These are phyloP conservation scores for Agriotes lineatus DNA, from an alignment of 2,888 invertebrate species.

Conservation along the genomic window DNA sequence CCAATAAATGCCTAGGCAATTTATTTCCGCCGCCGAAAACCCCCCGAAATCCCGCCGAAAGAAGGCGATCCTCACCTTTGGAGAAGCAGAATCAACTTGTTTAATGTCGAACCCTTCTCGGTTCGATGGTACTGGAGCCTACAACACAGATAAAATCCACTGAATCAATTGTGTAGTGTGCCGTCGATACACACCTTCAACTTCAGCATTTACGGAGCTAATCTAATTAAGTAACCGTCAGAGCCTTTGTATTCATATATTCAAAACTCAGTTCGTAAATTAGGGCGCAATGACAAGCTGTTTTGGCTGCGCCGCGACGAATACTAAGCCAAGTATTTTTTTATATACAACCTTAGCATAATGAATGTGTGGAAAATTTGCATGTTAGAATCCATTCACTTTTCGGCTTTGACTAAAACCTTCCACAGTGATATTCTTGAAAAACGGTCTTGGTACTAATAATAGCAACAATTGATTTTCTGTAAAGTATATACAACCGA, in stretches of 20 bases:
- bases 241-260: conserved; percentile 1
- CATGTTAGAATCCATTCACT: too few species aligned
- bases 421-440: too few species aligned
- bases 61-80: too few species aligned
- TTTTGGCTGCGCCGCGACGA: neutral
- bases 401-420: too few species aligned
- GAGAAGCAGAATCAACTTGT: conserved; percentile 21
- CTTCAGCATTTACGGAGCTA: neutral
- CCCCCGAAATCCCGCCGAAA: too few species aligned
- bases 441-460: too few species aligned
- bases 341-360: neutral
- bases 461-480: too few species aligned
- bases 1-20: too few species aligned
- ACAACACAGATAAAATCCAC: conserved; percentile 33
- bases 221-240: conserved; percentile 2
- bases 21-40: too few species aligned
- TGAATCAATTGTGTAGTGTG: conserved; percentile 25
- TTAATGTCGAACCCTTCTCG: conserved; percentile 28
- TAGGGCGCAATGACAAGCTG: conserved; percentile 2
- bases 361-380: too few species aligned
- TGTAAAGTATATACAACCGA: too few species aligned
- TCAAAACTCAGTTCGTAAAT: neutral
- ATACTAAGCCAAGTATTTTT: neutral
- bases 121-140: conserved; percentile 20
- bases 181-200: too few species aligned